A percentile compares a stretch with the other conserved stretches of the same genome.
Evolutionary conservation across 2,888 invertebrate genomes (phyloP).

Genomic region (Eilema depressum): DNA sequence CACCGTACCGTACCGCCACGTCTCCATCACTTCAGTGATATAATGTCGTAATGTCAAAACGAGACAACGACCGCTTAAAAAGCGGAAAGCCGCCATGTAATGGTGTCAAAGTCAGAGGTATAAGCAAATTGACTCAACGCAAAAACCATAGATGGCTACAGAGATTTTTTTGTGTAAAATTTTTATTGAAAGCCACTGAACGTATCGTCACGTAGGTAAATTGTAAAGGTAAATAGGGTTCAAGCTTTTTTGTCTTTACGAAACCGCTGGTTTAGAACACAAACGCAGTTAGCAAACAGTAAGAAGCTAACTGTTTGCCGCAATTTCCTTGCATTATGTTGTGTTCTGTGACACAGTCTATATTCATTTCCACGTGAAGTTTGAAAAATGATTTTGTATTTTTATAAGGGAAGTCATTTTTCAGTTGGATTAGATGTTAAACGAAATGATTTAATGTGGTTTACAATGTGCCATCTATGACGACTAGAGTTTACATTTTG

Average conservation of each 20-base stretch:
- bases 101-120: conserved; percentile 59
- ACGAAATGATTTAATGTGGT: no score
- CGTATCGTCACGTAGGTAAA: conserved; percentile 69
- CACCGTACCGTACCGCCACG: conserved; percentile 7
- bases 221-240: conserved; percentile 51
- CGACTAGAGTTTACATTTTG: not conserved
- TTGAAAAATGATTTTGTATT: not conserved
- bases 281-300: conserved; percentile 2
- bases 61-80: conserved; percentile 31
- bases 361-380: not conserved
- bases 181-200: conserved; percentile 59
- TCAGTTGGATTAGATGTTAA: no score
- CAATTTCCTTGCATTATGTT: no score
- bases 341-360: no score
- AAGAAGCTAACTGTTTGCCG: not conserved
- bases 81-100: conserved; percentile 44
- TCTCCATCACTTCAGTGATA: conserved; percentile 7
- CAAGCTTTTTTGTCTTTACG: conserved; percentile 25
- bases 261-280: conserved; percentile 19
- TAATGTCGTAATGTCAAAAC: conserved; percentile 36
- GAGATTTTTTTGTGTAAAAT: conserved; percentile 34
- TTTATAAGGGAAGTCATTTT: no score
- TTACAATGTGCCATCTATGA: not conserved
- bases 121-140: conserved; percentile 46
- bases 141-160: conserved; percentile 55